Evolutionary conservation across 2,113 vertebrate genomes (phyloP), one percentile per base, ranked within the genome.

Genomic region (Butorides virescens): DNA sequence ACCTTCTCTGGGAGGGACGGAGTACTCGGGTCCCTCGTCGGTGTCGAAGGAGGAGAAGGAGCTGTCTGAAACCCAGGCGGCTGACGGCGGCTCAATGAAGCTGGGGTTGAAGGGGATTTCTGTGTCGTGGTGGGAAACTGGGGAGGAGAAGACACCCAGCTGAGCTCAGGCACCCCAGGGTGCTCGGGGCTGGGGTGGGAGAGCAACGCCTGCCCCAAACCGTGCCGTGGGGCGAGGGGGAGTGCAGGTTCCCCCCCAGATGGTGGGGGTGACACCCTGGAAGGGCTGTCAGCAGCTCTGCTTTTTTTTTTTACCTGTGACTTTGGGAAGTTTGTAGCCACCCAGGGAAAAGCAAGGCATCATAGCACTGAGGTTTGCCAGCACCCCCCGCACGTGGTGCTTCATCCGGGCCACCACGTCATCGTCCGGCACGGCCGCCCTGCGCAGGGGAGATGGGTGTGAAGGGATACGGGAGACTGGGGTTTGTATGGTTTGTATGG

Each of bases 91-190:
- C 97, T 99, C 99, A 0, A 99, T 99, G 97, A 99, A 99, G 97
- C 99, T 99, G 98, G 99, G 99, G 97, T 99, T 99, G 97, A 99
- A 99, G 75, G 99, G 99, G 72, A 99, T 97, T 94, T 99, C 99
- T 0, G 98, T 96, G 71, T 99, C 99, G 11, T 99, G 99, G 90
- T 99, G 99, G 44, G 99, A 99, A 32, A 99, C 99, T 99, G 97
- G 21, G 58, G 37, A 77, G 32, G 29, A 96, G 10, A 89, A 55
- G 20, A 84, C 36, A 65, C 21, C 2, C 34, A 47, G 39, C 14
- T 92, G 66, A 90, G 16, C 37, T 21, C 5, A 0, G 29, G 37
- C 78, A 72, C 44, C 19, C 37, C 1, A 0, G 9, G 7, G 14
- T 73, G 68, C 58, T 63, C 2, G 0, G 50, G 17, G 13, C 44